Conservation (phyloP, 2,113 vertebrate species). For the Dicentrarchus labrax region DNA sequence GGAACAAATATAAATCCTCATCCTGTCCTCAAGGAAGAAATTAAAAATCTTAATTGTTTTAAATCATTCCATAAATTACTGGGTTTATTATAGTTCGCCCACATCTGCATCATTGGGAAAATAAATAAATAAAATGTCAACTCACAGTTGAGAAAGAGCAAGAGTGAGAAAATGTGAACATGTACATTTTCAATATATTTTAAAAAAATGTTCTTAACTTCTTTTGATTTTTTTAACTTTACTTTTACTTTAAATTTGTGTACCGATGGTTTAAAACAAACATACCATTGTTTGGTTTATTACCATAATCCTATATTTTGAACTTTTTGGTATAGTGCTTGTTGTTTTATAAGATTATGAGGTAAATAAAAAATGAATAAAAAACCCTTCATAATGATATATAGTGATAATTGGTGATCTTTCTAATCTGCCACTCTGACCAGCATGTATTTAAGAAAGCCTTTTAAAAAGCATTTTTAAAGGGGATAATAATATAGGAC, state of each 20-base stretch:
- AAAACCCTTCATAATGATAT: not conserved
- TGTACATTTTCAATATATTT: too few relatives aligned
- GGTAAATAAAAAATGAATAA: not conserved
- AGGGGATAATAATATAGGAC: not conserved
- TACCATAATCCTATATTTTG: not conserved
- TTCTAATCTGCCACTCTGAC: not conserved
- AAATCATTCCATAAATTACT: not conserved
- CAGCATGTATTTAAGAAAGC: not conserved
- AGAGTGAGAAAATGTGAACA: not conserved
- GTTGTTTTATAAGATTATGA: not conserved
- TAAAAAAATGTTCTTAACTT: too few relatives aligned
- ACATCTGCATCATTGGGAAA: not conserved
- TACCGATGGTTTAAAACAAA: too few relatives aligned
- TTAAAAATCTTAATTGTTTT: conserved; percentile 25
- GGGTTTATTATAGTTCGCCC: not conserved
- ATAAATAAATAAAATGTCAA: not conserved
- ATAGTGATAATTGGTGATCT: not conserved
- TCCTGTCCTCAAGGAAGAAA: conserved; percentile 28
- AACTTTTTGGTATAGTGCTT: not conserved
- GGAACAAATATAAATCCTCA: conserved; percentile 19
- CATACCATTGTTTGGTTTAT: too few relatives aligned
- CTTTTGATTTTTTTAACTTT: not conserved
- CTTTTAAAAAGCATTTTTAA: not conserved
- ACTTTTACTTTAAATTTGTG: not conserved
- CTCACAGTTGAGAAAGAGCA: not conserved